Percentiles rank a stretch among this genome's conserved stretches.
Conservation (phyloP, 2,797 vertebrate species). For the Sebastes variabilis region DNA sequence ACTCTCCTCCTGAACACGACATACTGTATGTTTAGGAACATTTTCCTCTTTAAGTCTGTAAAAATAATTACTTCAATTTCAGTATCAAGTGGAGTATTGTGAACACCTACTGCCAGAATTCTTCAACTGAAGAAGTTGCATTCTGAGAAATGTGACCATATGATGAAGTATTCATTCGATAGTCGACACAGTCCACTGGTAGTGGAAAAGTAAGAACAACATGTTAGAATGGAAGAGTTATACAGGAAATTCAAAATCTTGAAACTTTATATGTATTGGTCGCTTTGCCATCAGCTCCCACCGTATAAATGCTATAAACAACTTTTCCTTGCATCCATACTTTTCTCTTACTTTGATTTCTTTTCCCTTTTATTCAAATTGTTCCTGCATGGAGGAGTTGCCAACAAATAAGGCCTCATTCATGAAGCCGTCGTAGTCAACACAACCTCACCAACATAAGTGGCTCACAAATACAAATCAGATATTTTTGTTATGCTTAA, state of each 20-base stretch:
- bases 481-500: not conserved
- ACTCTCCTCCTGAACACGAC: constrained; percentile 84
- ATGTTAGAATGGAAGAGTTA: not conserved
- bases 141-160: constrained; percentile 36
- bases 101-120: constrained; percentile 82
- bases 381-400: not conserved
- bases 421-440: no score
- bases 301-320: no score
- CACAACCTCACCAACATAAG: no score
- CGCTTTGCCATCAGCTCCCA: not conserved
- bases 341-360: not conserved
- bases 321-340: not conserved
- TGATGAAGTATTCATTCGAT: constrained; percentile 76
- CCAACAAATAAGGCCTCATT: not conserved
- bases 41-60: not conserved
- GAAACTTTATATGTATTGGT: not conserved
- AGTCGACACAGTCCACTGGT: constrained; percentile 80
- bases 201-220: not conserved
- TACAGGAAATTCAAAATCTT: not conserved
- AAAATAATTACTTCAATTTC: not conserved
- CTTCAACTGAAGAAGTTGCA: constrained; percentile 72
- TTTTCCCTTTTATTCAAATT: not conserved
- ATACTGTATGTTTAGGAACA: not conserved
- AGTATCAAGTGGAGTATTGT: not conserved
- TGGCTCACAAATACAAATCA: no score